Evolutionary conservation across 2,888 invertebrate genomes (phyloP).

Genomic region (Epinotia demarniana): DNA sequence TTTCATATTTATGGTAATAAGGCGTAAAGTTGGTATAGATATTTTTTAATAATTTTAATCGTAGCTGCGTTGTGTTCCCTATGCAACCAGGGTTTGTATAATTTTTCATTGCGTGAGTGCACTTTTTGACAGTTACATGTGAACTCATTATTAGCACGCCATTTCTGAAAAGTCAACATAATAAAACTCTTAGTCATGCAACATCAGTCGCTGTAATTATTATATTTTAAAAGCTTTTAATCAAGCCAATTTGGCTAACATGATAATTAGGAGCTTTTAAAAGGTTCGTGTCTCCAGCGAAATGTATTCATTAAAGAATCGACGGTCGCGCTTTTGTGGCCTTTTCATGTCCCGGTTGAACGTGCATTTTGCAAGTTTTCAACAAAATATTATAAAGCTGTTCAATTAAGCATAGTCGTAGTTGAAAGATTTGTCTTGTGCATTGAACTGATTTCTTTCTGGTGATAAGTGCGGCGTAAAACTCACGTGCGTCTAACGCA

Average conservation of each 20-base stretch:
- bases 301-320: conserved; percentile 40
- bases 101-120: conserved; percentile 13
- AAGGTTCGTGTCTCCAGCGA: conserved; percentile 40
- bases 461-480: conserved; percentile 1
- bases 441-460: background rate
- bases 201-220: conserved; percentile 40
- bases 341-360: conserved; percentile 14
- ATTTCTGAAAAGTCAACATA: conserved; percentile 33
- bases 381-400: too few species aligned
- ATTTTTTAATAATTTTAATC: background rate
- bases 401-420: too few species aligned
- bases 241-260: conserved; percentile 44
- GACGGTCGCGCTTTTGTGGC: conserved; percentile 22
- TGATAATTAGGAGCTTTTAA: conserved; percentile 44
- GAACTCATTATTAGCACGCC: conserved; percentile 30
- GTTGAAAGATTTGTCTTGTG: background rate
- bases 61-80: background rate
- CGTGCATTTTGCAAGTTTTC: conserved; percentile 3
- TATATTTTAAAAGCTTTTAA: conserved; percentile 44
- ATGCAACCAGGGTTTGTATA: background rate
- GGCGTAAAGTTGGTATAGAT: too few species aligned
- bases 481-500: conserved; percentile 3
- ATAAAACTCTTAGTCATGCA: conserved; percentile 38
- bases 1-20: too few species aligned
- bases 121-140: conserved; percentile 26